These are phyloP conservation scores for Ophion slaviceki DNA, from an alignment of 2,888 invertebrate genomes.

Conservation along the genomic window DNA sequence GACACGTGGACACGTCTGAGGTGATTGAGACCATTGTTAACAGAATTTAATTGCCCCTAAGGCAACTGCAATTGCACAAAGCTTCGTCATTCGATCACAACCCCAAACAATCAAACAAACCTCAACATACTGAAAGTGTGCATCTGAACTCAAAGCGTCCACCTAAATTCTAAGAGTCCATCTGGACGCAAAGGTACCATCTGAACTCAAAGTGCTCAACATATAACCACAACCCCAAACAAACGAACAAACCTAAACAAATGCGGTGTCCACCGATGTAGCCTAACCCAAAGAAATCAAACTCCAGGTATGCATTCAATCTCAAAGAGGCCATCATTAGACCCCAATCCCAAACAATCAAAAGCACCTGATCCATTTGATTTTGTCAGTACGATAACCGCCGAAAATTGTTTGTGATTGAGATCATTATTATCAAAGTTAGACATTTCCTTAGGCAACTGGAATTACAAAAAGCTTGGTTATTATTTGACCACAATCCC, in stretches of 20 bases:
- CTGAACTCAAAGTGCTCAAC: background rate
- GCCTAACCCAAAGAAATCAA: background rate
- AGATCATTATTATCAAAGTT: too few relatives aligned
- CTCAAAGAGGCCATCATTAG: background rate
- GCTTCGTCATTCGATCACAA: too few relatives aligned
- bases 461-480: background rate
- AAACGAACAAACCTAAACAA: background rate
- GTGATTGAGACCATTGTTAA: constrained; percentile 21
- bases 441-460: background rate
- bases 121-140: too few relatives aligned
- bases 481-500: background rate
- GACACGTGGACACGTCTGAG: constrained; percentile 29
- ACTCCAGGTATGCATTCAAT: too few relatives aligned
- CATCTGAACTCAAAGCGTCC: too few relatives aligned
- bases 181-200: background rate
- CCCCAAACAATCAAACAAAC: too few relatives aligned
- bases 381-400: constrained; percentile 47
- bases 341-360: background rate
- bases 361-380: background rate
- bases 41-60: background rate
- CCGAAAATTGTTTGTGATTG: constrained; percentile 7
- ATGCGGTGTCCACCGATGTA: background rate
- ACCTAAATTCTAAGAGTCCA: too few relatives aligned
- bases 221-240: too few relatives aligned
- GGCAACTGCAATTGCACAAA: too few relatives aligned